These are phyloP conservation scores for Sylvicola fuscatus DNA, from an alignment of 2,888 invertebrate species.

Conservation along the genomic window DNA sequence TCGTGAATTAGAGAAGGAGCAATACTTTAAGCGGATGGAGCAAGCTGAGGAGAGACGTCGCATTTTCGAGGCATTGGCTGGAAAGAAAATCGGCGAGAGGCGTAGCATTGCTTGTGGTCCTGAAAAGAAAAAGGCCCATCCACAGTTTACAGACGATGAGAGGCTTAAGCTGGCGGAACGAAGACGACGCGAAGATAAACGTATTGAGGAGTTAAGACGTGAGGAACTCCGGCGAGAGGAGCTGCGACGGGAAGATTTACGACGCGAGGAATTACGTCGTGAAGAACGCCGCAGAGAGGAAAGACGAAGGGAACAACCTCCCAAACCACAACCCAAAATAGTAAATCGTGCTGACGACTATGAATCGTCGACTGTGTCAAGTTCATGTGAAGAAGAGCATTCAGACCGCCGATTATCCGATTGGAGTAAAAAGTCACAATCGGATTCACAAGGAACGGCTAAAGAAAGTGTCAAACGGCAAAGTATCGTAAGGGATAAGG, in stretches of 20 bases:
- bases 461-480: slow-evolving; percentile 15
- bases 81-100: slow-evolving; percentile 1
- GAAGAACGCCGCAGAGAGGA: slow-evolving; percentile 3
- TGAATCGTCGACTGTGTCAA: slow-evolving; percentile 22
- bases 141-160: too few relatives aligned
- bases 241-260: not conserved
- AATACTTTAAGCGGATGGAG: slow-evolving; percentile 19
- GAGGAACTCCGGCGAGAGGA: not conserved
- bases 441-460: slow-evolving; percentile 8
- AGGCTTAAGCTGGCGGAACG: too few relatives aligned
- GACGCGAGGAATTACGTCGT: not conserved
- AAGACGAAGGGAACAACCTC: slow-evolving; percentile 4
- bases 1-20: slow-evolving; percentile 28
- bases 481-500: slow-evolving; percentile 11
- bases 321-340: slow-evolving; percentile 5
- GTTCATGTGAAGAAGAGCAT: slow-evolving; percentile 3
- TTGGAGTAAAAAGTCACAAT: too few relatives aligned
- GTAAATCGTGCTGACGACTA: slow-evolving; percentile 9
- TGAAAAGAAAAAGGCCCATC: slow-evolving; percentile 10
- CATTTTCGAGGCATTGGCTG: not conserved
- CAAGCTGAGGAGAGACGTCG: not conserved
- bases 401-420: too few relatives aligned
- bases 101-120: slow-evolving; percentile 1
- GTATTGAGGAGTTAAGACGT: slow-evolving; percentile 7
- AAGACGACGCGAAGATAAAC: slow-evolving; percentile 12